These are phyloP conservation scores for Anguilla japonica DNA, from an alignment of 2,113 vertebrate species.

Conservation along the genomic window DNA sequence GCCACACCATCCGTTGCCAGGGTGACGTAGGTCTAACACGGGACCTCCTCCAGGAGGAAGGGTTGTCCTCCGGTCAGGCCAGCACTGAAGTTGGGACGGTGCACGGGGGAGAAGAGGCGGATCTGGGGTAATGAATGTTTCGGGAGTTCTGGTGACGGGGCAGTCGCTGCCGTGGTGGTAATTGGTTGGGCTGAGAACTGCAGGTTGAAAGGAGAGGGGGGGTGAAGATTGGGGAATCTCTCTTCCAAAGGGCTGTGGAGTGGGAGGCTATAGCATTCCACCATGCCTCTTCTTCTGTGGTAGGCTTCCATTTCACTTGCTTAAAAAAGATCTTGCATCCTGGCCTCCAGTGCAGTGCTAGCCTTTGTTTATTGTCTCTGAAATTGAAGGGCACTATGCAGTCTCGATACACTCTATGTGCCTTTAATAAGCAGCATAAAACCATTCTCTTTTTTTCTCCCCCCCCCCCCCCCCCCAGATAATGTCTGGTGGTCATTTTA, in stretches of 20 bases:
- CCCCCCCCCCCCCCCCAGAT: neutral
- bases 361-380: neutral
- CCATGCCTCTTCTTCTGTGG: neutral
- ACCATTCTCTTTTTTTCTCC: too few species aligned
- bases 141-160: neutral
- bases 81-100: neutral
- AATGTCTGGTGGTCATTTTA: neutral
- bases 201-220: neutral
- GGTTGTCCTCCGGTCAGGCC: neutral
- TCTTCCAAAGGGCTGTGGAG: neutral
- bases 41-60: neutral
- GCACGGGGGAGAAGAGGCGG: neutral
- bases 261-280: neutral
- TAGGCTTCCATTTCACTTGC: neutral
- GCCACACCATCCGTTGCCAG: neutral
- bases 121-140: slow-evolving; percentile 3
- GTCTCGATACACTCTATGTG: too few species aligned
- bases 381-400: neutral
- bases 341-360: neutral
- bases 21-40: neutral
- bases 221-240: neutral
- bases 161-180: neutral
- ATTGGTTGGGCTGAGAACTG: neutral
- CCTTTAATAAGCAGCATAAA: neutral
- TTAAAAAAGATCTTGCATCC: neutral